Percentiles rank a stretch among this genome's conserved stretches.
Evolutionary conservation across 2,113 vertebrate species (phyloP).

Genomic region (Dendrocopos noguchii): DNA sequence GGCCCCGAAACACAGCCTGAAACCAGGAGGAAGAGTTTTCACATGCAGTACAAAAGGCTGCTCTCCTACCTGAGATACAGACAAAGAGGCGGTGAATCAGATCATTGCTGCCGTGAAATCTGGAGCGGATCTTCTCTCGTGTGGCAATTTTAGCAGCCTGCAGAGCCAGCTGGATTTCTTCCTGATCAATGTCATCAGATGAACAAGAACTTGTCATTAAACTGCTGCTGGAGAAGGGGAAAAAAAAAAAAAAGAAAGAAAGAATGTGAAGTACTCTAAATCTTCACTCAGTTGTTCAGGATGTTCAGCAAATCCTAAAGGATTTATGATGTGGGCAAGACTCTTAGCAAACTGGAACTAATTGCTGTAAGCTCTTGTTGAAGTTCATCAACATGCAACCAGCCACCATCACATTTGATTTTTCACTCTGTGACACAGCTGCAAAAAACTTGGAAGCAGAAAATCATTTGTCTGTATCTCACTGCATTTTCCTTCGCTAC

Average conservation of each 20-base stretch:
- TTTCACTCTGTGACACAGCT: constrained; percentile 15
- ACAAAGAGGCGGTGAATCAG: constrained; percentile 98
- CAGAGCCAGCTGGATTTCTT: constrained; percentile 82
- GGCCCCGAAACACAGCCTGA: background rate
- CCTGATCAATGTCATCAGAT: constrained; percentile 81
- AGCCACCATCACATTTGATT: background rate
- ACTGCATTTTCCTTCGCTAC: background rate
- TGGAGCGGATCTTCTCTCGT: constrained; percentile 92
- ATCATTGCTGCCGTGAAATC: constrained; percentile 95
- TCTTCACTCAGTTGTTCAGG: background rate
- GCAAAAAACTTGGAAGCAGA: constrained; percentile 1
- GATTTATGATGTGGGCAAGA: constrained; percentile 32
- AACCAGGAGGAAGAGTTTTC: background rate
- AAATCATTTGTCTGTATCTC: constrained; percentile 9
- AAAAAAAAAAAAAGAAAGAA: background rate
- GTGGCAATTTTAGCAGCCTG: constrained; percentile 83
- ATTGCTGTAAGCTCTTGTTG: constrained; percentile 28
- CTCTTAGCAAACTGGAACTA: background rate
- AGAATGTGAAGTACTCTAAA: background rate
- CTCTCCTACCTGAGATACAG: constrained; percentile 91
- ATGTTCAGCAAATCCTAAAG: constrained; percentile 15
- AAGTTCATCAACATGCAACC: background rate
- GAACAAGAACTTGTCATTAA: constrained; percentile 81
- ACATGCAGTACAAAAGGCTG: background rate
- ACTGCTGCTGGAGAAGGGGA: constrained; percentile 63